These are phyloP conservation scores for Percopsis omiscomaycus DNA, from an alignment of 2,797 vertebrate species.

Conservation along the genomic window DNA sequence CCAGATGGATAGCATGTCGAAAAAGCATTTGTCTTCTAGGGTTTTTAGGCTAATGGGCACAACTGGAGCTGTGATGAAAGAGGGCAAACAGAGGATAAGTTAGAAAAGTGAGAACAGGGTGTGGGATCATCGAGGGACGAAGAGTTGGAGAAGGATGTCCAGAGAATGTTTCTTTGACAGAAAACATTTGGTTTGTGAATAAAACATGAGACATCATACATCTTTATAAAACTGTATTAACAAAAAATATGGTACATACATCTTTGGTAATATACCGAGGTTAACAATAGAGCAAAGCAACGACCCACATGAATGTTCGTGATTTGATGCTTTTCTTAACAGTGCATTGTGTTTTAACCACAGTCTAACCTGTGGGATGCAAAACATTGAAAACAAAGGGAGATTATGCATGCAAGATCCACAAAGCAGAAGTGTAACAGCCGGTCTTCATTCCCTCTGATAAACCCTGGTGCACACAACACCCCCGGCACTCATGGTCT, in stretches of 20 bases:
- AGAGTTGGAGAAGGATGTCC: slow-evolving; percentile 33
- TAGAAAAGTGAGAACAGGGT: slow-evolving; percentile 29
- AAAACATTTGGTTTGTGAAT: slow-evolving; percentile 6
- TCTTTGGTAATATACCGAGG: slow-evolving; percentile 19
- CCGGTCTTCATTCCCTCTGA: slow-evolving; percentile 67
- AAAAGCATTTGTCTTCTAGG: slow-evolving; percentile 52
- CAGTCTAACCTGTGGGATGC: slow-evolving; percentile 17
- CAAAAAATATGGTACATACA: slow-evolving; percentile 34
- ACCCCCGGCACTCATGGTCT: slow-evolving; percentile 80
- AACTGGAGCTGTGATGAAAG: slow-evolving; percentile 39
- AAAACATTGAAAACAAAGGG: slow-evolving; percentile 34
- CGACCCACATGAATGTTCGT: slow-evolving; percentile 15
- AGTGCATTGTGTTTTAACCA: slow-evolving; percentile 31
- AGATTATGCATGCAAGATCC: slow-evolving; percentile 37
- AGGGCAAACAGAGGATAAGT: slow-evolving; percentile 49
- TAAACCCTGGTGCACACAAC: slow-evolving; percentile 80
- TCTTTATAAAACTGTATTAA: slow-evolving; percentile 64
- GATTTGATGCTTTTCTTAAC: slow-evolving; percentile 30
- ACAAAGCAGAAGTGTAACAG: slow-evolving; percentile 30
- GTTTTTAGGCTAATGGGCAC: slow-evolving; percentile 43
- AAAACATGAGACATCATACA: slow-evolving; percentile 1
- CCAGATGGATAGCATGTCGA: slow-evolving; percentile 36
- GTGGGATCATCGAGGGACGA: slow-evolving; percentile 45
- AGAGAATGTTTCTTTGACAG: slow-evolving; percentile 24
- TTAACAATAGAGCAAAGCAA: slow-evolving; percentile 19